Conservation (phyloP, 2,113 vertebrate genomes). For the Dromaius novaehollandiae region DNA sequence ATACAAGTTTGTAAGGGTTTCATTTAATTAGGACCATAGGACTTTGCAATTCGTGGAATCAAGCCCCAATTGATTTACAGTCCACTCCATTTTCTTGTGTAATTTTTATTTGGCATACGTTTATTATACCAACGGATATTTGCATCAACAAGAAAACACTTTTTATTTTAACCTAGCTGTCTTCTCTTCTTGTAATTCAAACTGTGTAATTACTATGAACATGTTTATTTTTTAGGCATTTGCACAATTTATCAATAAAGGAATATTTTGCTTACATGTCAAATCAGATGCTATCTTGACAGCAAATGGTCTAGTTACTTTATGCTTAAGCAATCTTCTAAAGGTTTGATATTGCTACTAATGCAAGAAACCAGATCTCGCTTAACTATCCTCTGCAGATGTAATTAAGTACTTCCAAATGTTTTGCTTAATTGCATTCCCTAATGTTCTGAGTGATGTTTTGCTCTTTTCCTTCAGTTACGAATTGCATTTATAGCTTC, state of each 20-base stretch:
- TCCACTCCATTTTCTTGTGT: not conserved
- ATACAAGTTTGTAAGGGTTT: not conserved
- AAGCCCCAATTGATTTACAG: not conserved
- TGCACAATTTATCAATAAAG: not conserved
- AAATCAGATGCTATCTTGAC: not conserved
- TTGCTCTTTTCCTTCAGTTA: constrained; percentile 65
- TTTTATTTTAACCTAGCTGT: not conserved
- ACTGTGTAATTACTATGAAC: not conserved
- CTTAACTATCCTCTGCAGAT: constrained; percentile 56
- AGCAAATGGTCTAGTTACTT: not conserved
- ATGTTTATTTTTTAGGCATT: not conserved
- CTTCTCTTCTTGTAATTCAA: not conserved
- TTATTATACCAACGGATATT: not conserved
- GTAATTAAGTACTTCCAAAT: constrained; percentile 72
- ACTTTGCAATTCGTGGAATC: not conserved
- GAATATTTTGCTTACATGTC: not conserved
- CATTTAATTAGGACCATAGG: not conserved
- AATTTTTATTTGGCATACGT: not conserved
- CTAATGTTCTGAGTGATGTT: constrained; percentile 70
- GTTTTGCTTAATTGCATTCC: constrained; percentile 70
- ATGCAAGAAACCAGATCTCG: constrained; percentile 36
- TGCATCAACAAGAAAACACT: not conserved
- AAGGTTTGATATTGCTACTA: constrained; percentile 20
- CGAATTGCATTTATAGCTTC: constrained; percentile 57
- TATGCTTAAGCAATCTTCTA: not conserved